A percentile compares a stretch with the other conserved stretches of the same genome.
These are phyloP conservation scores for Micrastur ruficollis DNA, from an alignment of 2,797 vertebrate genomes.

Conservation along the genomic window DNA sequence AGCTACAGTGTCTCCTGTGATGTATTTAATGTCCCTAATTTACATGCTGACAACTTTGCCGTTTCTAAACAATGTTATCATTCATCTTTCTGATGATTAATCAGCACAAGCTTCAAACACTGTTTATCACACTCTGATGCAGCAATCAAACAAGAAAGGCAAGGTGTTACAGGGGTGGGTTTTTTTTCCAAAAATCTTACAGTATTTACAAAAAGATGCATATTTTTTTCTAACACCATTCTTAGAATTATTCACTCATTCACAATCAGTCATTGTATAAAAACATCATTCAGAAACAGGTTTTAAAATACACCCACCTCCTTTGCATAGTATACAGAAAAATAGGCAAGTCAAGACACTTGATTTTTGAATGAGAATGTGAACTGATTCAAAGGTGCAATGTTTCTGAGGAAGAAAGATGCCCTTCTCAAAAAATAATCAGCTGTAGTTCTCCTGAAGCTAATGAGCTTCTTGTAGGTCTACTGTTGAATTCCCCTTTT, in stretches of 20 bases:
- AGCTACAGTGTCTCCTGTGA: background rate
- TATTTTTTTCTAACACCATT: constrained; percentile 7
- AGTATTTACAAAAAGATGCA: constrained; percentile 57
- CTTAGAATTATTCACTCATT: constrained; percentile 37
- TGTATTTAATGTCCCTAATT: constrained; percentile 12
- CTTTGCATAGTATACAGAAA: background rate
- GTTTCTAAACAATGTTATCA: constrained; percentile 56
- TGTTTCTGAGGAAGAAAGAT: background rate
- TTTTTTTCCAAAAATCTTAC: background rate
- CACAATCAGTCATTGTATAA: constrained; percentile 24
- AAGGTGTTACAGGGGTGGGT: background rate
- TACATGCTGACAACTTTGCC: constrained; percentile 1
- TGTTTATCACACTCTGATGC: constrained; percentile 48
- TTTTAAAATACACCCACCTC: constrained; percentile 30
- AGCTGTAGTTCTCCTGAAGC: background rate
- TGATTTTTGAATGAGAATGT: background rate
- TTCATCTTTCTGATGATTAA: constrained; percentile 45
- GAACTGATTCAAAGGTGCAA: constrained; percentile 16
- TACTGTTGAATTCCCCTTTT: background rate
- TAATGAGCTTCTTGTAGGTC: background rate
- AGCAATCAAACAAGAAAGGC: constrained; percentile 17
- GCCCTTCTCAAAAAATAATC: background rate
- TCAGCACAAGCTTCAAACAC: constrained; percentile 55
- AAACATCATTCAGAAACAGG: constrained; percentile 22
- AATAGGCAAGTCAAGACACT: background rate